Evolutionary conservation across 1,140 invertebrate species (phyloP).

Genomic region (Atta cephalotes): DNA sequence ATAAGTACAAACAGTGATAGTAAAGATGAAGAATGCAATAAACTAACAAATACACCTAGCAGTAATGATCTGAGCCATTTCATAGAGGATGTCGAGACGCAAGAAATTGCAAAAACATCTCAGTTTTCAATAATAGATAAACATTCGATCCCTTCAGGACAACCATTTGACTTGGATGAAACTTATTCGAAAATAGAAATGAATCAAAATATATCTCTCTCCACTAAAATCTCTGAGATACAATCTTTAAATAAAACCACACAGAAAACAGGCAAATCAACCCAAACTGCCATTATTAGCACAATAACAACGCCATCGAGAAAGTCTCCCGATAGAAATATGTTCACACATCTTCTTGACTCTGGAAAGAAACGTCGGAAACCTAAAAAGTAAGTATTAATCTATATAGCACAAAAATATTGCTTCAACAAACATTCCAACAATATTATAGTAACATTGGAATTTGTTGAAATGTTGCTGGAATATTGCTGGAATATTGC

Average conservation of each 20-base stretch:
- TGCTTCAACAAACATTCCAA: no score
- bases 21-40: neutral
- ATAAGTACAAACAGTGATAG: constrained; percentile 15
- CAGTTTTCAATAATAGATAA: neutral
- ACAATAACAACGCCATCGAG: constrained; percentile 48
- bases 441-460: no score
- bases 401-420: no score
- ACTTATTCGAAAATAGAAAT: constrained; percentile 67
- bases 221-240: constrained; percentile 74
- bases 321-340: neutral
- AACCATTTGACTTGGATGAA: constrained; percentile 63
- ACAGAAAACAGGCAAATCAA: neutral
- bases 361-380: constrained; percentile 72
- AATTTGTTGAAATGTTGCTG: no score
- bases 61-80: constrained; percentile 66
- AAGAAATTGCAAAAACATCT: constrained; percentile 11
- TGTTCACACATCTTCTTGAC: constrained; percentile 46
- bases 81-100: constrained; percentile 74
- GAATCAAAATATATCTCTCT: neutral
- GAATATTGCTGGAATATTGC: no score
- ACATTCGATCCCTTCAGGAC: neutral
- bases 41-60: constrained; percentile 32
- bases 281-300: constrained; percentile 44
- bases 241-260: constrained; percentile 50
- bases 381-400: constrained; percentile 76